These are phyloP conservation scores for Dicyrtoma fusca DNA, from an alignment of 2,888 invertebrate species.

Conservation along the genomic window DNA sequence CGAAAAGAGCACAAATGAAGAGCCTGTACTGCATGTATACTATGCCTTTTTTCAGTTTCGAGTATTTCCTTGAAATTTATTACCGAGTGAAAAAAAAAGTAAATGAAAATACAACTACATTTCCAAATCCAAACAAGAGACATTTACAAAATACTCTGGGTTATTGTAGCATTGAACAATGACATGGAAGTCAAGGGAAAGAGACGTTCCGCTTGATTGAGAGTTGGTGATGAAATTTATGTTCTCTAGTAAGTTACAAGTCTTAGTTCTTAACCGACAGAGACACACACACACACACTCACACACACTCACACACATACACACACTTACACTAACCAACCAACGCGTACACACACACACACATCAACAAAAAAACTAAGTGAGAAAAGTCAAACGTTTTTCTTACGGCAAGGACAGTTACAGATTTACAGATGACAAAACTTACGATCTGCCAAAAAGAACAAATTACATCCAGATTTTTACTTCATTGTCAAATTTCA, in stretches of 20 bases:
- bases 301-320: no score
- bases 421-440: constrained; percentile 26
- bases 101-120: no score
- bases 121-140: no score
- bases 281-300: background rate
- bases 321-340: no score
- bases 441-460: constrained; percentile 29
- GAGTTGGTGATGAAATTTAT: constrained; percentile 7
- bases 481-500: constrained; percentile 10
- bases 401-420: constrained; percentile 20
- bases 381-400: constrained; percentile 9
- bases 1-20: no score
- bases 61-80: no score
- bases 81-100: no score
- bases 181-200: background rate
- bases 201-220: constrained; percentile 9
- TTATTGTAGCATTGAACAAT: no score
- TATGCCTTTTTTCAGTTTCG: no score
- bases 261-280: background rate
- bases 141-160: no score
- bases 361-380: background rate
- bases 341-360: background rate
- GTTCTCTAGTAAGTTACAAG: background rate
- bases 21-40: no score
- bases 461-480: constrained; percentile 16